Percentiles rank a stretch among this genome's conserved stretches.
Conservation (phyloP, 2,888 invertebrate genomes). For the Drosophila peninsularis region DNA sequence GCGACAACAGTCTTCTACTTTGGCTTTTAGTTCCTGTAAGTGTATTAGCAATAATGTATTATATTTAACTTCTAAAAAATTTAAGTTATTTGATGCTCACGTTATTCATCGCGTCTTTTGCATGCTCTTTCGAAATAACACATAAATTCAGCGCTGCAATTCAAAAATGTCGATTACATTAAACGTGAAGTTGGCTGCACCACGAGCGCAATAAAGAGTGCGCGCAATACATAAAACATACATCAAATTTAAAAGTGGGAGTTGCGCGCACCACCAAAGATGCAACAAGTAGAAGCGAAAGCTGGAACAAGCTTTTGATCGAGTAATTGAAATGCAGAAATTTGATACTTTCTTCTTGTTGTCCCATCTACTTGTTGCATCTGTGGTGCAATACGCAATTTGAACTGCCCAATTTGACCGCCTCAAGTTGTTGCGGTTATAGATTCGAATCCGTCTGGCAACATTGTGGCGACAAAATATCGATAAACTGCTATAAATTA, state of each 20-base stretch:
- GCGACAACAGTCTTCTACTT: constrained; percentile 92
- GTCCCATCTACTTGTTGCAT: no score
- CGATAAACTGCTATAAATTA: constrained; percentile 3
- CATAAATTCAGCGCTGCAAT: constrained; percentile 9
- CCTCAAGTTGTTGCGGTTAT: not conserved
- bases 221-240: not conserved
- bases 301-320: no score
- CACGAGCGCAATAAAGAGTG: not conserved
- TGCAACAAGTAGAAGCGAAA: no score
- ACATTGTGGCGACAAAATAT: not conserved
- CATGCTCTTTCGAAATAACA: constrained; percentile 17
- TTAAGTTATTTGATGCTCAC: constrained; percentile 18
- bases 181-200: constrained; percentile 16
- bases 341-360: no score
- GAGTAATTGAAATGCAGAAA: no score
- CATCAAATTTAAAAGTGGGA: no score
- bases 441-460: not conserved
- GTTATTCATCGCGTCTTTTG: constrained; percentile 27
- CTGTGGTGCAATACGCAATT: not conserved
- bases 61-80: not conserved
- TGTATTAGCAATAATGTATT: not conserved
- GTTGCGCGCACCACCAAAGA: no score
- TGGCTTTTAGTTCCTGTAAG: constrained; percentile 86
- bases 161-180: not conserved
- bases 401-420: no score